Percentiles rank a stretch among this genome's conserved stretches.
Conservation (phyloP, 1,140 invertebrate species). For the Drosophila gunungcola region DNA sequence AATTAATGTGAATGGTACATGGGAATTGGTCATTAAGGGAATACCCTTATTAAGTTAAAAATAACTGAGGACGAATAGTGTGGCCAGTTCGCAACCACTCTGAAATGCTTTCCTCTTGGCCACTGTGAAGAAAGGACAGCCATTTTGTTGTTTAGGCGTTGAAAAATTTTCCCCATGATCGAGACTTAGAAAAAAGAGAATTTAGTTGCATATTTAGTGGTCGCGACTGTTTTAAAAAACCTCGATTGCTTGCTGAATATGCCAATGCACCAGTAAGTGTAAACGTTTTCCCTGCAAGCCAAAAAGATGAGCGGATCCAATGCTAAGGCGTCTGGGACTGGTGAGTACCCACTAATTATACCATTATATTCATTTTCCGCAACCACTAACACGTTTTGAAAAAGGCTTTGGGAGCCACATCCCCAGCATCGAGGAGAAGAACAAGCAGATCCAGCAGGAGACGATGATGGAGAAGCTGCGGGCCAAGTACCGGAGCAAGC, state of each 20-base stretch:
- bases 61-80: no score
- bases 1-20: no score
- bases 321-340: background rate
- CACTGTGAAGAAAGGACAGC: conserved; percentile 1
- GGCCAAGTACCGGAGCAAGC: conserved; percentile 84
- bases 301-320: conserved; percentile 18
- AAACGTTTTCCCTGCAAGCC: background rate
- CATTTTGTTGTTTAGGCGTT: conserved; percentile 43
- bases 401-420: conserved; percentile 43
- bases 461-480: conserved; percentile 68
- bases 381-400: background rate
- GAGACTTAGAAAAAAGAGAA: background rate
- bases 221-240: background rate
- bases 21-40: background rate
- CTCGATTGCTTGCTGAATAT: background rate
- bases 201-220: background rate
- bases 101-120: no score
- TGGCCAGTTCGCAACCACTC: background rate
- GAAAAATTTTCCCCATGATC: conserved; percentile 14
- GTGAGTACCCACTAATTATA: background rate
- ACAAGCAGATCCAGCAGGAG: conserved; percentile 70
- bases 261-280: background rate
- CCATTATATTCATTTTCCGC: background rate
- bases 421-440: conserved; percentile 65
- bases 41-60: background rate